Conservation (phyloP, 2,113 vertebrate species). For the Atlantisia rogersi region DNA sequence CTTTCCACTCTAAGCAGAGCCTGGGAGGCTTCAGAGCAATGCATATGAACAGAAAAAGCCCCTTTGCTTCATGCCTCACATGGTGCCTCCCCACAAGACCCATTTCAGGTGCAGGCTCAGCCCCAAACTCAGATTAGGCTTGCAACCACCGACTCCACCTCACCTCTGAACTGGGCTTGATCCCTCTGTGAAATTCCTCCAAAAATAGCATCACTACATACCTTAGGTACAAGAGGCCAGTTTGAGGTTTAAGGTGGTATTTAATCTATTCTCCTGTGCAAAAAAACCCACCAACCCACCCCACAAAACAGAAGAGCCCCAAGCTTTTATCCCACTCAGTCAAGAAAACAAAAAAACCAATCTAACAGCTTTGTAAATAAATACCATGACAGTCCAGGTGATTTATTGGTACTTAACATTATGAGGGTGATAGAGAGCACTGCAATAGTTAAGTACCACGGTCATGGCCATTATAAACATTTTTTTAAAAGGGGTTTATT, state of each 20-base stretch:
- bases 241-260: background rate
- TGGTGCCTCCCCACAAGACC: background rate
- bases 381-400: background rate
- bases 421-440: slow-evolving; percentile 5
- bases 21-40: background rate
- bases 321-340: background rate
- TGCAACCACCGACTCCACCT: background rate
- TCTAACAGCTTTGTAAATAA: slow-evolving; percentile 27
- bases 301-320: background rate
- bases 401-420: slow-evolving; percentile 57
- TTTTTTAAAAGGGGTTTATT: slow-evolving; percentile 52
- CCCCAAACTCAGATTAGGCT: background rate
- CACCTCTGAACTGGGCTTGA: background rate
- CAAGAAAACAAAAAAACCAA: background rate
- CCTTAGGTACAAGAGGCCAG: background rate
- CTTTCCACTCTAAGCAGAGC: background rate
- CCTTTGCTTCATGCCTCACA: background rate
- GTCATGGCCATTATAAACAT: slow-evolving; percentile 55
- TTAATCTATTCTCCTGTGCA: background rate
- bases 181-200: background rate
- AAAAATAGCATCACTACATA: background rate
- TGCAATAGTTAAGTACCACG: slow-evolving; percentile 36
- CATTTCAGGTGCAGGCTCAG: background rate
- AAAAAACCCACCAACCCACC: background rate
- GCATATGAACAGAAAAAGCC: background rate